Percentiles rank a stretch among this genome's conserved stretches.
These are phyloP conservation scores for Athalia circularis DNA, from an alignment of 2,888 invertebrate species.

Conservation along the genomic window DNA sequence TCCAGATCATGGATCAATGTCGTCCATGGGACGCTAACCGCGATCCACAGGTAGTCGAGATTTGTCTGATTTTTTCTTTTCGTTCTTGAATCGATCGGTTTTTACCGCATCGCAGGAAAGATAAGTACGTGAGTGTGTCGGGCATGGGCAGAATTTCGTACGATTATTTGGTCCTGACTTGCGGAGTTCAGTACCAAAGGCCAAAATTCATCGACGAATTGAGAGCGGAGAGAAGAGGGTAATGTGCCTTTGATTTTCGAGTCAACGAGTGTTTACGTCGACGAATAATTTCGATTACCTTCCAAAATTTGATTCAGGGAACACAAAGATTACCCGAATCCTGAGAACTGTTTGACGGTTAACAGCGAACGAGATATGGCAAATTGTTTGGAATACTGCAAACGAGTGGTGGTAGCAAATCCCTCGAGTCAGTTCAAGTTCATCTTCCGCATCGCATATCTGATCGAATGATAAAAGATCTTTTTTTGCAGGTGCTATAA, in stretches of 20 bases:
- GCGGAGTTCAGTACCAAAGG: slow-evolving; percentile 64
- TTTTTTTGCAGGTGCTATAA: slow-evolving; percentile 60
- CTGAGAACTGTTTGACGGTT: slow-evolving; percentile 80
- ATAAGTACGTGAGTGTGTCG: slow-evolving; percentile 77
- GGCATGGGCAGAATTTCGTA: slow-evolving; percentile 64
- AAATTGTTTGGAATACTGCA: slow-evolving; percentile 50
- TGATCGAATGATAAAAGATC: neutral
- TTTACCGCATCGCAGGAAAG: slow-evolving; percentile 71
- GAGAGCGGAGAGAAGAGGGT: slow-evolving; percentile 52
- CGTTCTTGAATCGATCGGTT: neutral
- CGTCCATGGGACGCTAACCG: slow-evolving; percentile 77
- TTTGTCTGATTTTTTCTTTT: neutral
- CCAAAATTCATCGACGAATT: slow-evolving; percentile 53
- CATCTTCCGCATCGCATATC: too few species aligned
- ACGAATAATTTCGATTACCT: slow-evolving; percentile 1
- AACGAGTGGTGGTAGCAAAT: neutral
- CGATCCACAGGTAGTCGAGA: slow-evolving; percentile 77
- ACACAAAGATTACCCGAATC: slow-evolving; percentile 70
- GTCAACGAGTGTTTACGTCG: neutral
- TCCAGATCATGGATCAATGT: slow-evolving; percentile 81
- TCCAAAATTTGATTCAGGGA: slow-evolving; percentile 49
- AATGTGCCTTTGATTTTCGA: slow-evolving; percentile 10
- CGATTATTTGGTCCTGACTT: slow-evolving; percentile 69
- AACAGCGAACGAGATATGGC: slow-evolving; percentile 78
- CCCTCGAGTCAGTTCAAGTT: neutral